phyloP scores from a whole-genome alignment of 2,113 vertebrate genomes.

The Scomber colias region DNA sequence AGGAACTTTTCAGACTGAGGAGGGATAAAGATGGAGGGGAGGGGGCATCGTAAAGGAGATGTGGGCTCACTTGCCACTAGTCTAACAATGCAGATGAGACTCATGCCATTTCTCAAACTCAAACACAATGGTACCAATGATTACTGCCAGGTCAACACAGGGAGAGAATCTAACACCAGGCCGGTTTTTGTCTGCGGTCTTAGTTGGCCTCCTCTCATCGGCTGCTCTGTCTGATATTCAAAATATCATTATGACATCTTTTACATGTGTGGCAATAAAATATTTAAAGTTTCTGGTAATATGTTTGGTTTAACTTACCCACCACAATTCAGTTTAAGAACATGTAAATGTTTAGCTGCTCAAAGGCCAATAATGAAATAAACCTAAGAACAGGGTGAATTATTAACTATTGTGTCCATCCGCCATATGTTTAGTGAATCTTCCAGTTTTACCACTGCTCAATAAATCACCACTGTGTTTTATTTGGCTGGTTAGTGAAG shows the following conservation, averaged over 20 bases:
- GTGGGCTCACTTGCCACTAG: slow-evolving; percentile 43
- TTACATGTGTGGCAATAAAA: background rate
- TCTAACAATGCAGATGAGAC: slow-evolving; percentile 52
- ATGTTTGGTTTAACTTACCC: background rate
- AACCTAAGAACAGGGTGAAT: no score
- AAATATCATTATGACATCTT: background rate
- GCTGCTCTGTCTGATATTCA: background rate
- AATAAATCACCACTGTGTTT: no score
- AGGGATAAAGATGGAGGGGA: slow-evolving; percentile 38
- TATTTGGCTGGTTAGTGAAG: no score
- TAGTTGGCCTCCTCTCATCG: background rate
- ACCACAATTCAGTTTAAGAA: background rate
- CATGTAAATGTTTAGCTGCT: background rate
- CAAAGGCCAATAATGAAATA: background rate
- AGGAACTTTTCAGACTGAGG: slow-evolving; percentile 66
- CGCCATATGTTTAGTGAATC: no score
- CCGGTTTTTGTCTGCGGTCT: background rate
- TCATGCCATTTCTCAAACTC: slow-evolving; percentile 43
- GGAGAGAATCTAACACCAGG: background rate
- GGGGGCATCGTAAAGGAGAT: slow-evolving; percentile 34
- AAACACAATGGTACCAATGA: slow-evolving; percentile 28
- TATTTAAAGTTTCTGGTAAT: background rate
- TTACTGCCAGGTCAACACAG: background rate
- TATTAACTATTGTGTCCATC: no score
- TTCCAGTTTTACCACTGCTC: no score